These are phyloP conservation scores for Amazona guildingii DNA, from an alignment of 2,113 vertebrate species.

Conservation along the genomic window DNA sequence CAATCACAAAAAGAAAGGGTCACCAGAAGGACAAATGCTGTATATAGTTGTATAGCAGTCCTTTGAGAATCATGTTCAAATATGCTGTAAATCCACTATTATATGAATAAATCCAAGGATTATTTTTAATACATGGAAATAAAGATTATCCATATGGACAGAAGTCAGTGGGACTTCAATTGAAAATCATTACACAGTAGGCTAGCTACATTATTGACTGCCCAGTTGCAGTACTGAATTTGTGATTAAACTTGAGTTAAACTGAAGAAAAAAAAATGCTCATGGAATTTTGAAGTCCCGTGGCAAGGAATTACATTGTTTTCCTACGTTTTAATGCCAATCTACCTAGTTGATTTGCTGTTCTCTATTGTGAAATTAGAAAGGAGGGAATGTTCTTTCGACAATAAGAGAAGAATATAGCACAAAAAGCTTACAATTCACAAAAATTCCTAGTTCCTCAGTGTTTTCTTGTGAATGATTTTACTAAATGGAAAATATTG, in stretches of 20 bases:
- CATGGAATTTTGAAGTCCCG: not conserved
- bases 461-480: not conserved
- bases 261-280: constrained; percentile 18
- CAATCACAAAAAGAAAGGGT: constrained; percentile 32
- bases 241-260: constrained; percentile 21
- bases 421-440: not conserved
- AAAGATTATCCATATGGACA: not conserved
- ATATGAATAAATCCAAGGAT: not conserved
- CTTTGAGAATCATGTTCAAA: not conserved
- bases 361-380: not conserved
- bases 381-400: not conserved
- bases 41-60: not conserved
- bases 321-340: not conserved
- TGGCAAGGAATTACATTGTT: not conserved
- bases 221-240: not conserved
- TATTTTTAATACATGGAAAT: not conserved
- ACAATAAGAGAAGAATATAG: not conserved
- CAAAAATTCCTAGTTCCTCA: not conserved
- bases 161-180: not conserved
- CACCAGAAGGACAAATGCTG: constrained; percentile 15
- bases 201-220: not conserved
- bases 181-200: not conserved
- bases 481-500: not conserved
- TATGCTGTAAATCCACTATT: not conserved
- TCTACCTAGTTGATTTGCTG: not conserved